These are phyloP conservation scores for Drosophila rubida DNA, from an alignment of 2,888 invertebrate genomes.

Conservation along the genomic window DNA sequence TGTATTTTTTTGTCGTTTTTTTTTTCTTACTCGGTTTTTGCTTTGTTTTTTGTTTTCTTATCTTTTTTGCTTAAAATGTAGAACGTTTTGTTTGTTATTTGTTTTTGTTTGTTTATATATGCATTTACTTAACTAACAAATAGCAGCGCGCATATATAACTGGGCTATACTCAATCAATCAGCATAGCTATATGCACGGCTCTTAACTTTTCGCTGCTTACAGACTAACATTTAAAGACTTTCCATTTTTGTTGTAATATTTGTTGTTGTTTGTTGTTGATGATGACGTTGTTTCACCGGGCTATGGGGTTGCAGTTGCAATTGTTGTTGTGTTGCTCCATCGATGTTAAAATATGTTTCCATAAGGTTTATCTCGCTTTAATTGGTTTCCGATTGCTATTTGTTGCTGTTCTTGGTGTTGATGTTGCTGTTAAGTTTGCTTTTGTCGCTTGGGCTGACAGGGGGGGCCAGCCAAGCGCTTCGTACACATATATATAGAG, in stretches of 20 bases:
- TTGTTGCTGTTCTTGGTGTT: constrained; percentile 14
- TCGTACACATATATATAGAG: constrained; percentile 12
- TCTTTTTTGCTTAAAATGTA: constrained; percentile 57
- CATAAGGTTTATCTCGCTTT: constrained; percentile 22
- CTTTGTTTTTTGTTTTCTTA: constrained; percentile 59
- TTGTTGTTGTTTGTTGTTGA: constrained; percentile 27
- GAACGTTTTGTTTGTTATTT: constrained; percentile 45
- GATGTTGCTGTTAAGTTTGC: constrained; percentile 32
- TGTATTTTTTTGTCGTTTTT: constrained; percentile 51
- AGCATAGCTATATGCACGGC: constrained; percentile 47
- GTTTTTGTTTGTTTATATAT: constrained; percentile 48
- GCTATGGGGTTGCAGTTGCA: constrained; percentile 21
- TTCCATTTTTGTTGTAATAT: constrained; percentile 56
- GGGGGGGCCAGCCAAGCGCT: constrained; percentile 29
- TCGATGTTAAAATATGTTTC: constrained; percentile 28
- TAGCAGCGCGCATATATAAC: constrained; percentile 62
- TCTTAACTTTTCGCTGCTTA: constrained; percentile 67
- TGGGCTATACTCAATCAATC: background rate
- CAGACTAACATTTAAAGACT: constrained; percentile 73
- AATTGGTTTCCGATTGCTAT: constrained; percentile 18
- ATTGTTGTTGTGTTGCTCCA: constrained; percentile 17
- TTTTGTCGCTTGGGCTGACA: constrained; percentile 27
- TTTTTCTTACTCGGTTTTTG: constrained; percentile 46
- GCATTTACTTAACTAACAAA: constrained; percentile 71
- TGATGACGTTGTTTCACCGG: background rate